These are phyloP conservation scores for Channa maculata DNA, from an alignment of 2,113 vertebrate genomes.

Conservation along the genomic window DNA sequence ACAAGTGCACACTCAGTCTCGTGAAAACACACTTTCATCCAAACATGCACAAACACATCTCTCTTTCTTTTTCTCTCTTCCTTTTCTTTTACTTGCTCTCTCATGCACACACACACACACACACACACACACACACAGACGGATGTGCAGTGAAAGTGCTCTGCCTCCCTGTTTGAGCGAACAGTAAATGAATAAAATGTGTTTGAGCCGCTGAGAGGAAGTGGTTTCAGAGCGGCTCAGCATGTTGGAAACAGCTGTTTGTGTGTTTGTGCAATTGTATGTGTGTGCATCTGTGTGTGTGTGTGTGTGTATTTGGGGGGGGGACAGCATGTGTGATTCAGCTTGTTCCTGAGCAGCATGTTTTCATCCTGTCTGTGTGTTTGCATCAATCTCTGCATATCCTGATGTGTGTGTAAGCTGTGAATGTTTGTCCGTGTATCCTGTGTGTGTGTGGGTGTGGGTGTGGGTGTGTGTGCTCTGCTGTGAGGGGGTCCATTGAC, in stretches of 20 bases:
- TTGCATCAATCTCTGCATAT: constrained; percentile 41
- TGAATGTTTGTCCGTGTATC: constrained; percentile 24
- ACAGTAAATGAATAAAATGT: constrained; percentile 82
- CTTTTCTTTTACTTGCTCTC: not conserved
- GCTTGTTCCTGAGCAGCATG: constrained; percentile 56
- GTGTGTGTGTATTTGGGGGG: not conserved
- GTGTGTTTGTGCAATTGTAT: constrained; percentile 36
- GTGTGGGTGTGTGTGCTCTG: constrained; percentile 13
- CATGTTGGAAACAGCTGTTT: constrained; percentile 81
- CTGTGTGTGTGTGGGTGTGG: constrained; percentile 25
- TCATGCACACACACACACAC: not conserved
- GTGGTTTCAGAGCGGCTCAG: constrained; percentile 79
- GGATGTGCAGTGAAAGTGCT: constrained; percentile 78
- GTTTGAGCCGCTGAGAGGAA: constrained; percentile 78
- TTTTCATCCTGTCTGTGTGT: constrained; percentile 68
- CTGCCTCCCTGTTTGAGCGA: constrained; percentile 69
- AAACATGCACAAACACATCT: constrained; percentile 49
- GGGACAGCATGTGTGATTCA: constrained; percentile 33
- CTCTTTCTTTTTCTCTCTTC: no score
- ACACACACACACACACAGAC: constrained; percentile 3
- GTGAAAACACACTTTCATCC: constrained; percentile 36
- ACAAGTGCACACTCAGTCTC: constrained; percentile 28
- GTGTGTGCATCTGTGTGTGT: constrained; percentile 34
- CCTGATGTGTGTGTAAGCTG: constrained; percentile 27
- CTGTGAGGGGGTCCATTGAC: constrained; percentile 51